Base-by-base conservation (phyloP, 2,797 vertebrate genomes). In the Hyperoplus lanceolatus region DNA sequence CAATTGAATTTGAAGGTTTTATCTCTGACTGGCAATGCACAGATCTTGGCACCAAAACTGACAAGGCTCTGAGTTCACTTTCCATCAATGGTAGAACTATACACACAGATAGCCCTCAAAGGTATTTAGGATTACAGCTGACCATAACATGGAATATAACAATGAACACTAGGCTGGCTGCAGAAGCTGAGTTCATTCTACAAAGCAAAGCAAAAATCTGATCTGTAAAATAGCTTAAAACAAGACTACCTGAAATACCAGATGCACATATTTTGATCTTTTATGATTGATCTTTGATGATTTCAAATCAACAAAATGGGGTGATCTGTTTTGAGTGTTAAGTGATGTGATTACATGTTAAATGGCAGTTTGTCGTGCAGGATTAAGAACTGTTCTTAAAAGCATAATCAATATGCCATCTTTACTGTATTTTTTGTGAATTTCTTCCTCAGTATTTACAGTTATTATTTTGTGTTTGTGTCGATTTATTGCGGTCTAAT, bases 31-130 rank as follows among this genome's bases (percentile, higher is more conserved):
- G 56, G n/a, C 4, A 36, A 60, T 41, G 21, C 39, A 57, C 53
- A 65, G 41, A 46, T 73, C 48, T 75, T 66, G 77, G 71, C 74
- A 72, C 45, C 29, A 55, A 69, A 39, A 7, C 39, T n/a, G 50
- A 75, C 67, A 39, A 13, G 12, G 45, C 73, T 54, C 50, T 1
- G 5, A 29, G 50, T 61, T 73, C 43, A 18, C 21, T 51, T 73
- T 65, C 14, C 58, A 61, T 59, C 48, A 66, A 11, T 57, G 70
- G 2, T 49, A 41, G 3, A 64, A 36, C 21, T 39, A 14, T 56
- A 68, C 38, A 59, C 57, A 65, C 69, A 36, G 36, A 77, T 61
- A 57, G 51, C 61, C 54, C 45, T 58, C 15, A 36, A 46, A 73
- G 54, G 51, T 70, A 65, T 63, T 79, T 72, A 21, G 55, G 75